Evolutionary conservation across 2,797 vertebrate species (phyloP), one percentile per base, ranked within the genome.

Genomic region (Austrolebias charrua): DNA sequence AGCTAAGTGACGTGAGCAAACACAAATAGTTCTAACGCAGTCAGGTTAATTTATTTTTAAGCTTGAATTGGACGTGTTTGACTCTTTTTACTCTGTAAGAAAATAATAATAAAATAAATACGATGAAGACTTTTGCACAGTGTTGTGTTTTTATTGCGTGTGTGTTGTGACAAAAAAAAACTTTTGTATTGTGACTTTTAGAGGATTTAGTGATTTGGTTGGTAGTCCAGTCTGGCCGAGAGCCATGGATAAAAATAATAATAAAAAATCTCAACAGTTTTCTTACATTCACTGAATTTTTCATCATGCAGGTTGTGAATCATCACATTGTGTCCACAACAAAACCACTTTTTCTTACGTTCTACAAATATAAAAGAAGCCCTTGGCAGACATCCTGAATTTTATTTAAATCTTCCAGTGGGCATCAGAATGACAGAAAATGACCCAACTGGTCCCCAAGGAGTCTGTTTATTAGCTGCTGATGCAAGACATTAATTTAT

Each of bases 381-480:
- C 15, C 5, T 55, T 18, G 11, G 48, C 43, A 42, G 19, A 60
- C 24, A 33, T 12, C 3, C 24, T 45, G 6, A 6, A 52, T 55
- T 72, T 52, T 61, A 45, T 14, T n/a, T 66, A 60, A 0, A 4
- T 53, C 56, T 60, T 78, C 35, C 44, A 66, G 57, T 59, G 55
- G 35, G 52, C 44, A 58, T 28, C 19, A 49, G 24, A 64, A 43
- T 48, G 55, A 66, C 53, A 71, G 56, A 67, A 75, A 82, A 72
- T 57, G 38, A 14, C 28, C 43, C 48, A 70, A 52, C 73, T 66
- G 61, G 49, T 72, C 54, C 80, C 78, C 0, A 19, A 63, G 68
- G 68, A 78, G 63, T 33, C 15, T 33, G 65, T 82, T 82, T 87
- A 80, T 83, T 73, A 78, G 66, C 63, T 57, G 42, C 19, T 0